Conservation (phyloP, 2,888 invertebrate species). For the Auanema freiburgensis region DNA sequence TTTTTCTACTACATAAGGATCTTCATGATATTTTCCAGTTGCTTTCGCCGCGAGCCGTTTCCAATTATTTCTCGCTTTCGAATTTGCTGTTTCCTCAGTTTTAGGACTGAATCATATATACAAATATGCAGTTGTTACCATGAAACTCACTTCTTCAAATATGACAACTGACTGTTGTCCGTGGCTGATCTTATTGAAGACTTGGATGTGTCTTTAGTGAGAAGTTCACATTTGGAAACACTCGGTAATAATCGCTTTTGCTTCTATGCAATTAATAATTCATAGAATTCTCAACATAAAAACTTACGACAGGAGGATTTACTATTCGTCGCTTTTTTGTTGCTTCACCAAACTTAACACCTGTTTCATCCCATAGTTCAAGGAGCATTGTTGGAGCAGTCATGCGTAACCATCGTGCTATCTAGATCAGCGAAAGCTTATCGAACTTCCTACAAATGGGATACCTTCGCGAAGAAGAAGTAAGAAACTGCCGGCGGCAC, state of each 20-base stretch:
- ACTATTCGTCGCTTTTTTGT: conserved; percentile 33
- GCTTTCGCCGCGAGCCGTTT: no score
- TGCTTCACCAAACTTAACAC: conserved; percentile 31
- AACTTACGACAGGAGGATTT: neutral
- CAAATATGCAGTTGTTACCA: no score
- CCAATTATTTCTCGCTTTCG: no score
- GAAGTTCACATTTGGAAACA: neutral
- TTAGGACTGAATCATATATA: no score
- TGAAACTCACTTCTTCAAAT: no score
- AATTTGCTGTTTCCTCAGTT: no score
- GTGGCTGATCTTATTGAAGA: neutral
- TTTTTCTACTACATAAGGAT: no score
- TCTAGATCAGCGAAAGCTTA: conserved; percentile 16
- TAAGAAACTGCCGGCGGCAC: conserved; percentile 58
- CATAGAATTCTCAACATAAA: neutral
- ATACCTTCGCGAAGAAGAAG: conserved; percentile 59
- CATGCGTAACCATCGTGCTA: conserved; percentile 55
- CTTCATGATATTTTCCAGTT: no score
- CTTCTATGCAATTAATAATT: neutral
- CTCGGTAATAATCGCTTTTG: no score
- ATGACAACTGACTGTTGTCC: neutral
- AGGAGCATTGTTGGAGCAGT: conserved; percentile 57
- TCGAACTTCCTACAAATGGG: neutral
- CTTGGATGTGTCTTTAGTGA: neutral
- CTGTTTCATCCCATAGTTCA: conserved; percentile 58